Percentiles rank a stretch among this genome's conserved stretches.
phyloP scores from a whole-genome alignment of 2,888 invertebrate species.

The Caenorhabditis plicata region DNA sequence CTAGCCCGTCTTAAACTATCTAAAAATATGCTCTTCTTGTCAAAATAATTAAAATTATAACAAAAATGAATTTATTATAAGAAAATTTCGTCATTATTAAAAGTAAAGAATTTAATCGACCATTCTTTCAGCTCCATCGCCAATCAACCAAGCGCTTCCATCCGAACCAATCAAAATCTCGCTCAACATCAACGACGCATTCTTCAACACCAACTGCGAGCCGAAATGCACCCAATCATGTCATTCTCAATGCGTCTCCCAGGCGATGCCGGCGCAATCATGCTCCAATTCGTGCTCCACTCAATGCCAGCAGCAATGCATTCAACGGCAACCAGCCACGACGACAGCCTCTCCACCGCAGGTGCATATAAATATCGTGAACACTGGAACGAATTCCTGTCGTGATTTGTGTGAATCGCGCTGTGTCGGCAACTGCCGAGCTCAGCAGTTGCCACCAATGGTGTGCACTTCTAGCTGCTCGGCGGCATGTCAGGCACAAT shows the following conservation, averaged over 20 bases:
- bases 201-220: constrained; percentile 39
- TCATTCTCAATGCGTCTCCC: constrained; percentile 42
- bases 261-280: constrained; percentile 34
- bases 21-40: too few species aligned
- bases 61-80: too few species aligned
- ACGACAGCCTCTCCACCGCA: constrained; percentile 5
- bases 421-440: constrained; percentile 18
- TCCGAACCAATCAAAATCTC: constrained; percentile 39
- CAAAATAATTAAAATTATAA: too few species aligned
- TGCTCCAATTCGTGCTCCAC: constrained; percentile 35
- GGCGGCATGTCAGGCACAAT: constrained; percentile 34
- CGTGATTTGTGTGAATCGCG: constrained; percentile 27
- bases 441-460: constrained; percentile 11
- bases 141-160: too few species aligned
- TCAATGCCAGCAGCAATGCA: constrained; percentile 31
- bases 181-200: constrained; percentile 42
- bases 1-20: too few species aligned
- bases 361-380: constrained; percentile 7
- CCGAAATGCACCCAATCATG: constrained; percentile 39
- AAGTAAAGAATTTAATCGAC: too few species aligned
- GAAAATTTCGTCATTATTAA: too few species aligned
- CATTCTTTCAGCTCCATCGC: too few species aligned
- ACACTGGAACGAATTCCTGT: constrained; percentile 16
- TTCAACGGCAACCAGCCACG: constrained; percentile 12
- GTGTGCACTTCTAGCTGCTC: constrained; percentile 35